Evolutionary conservation across 1,140 invertebrate genomes (phyloP), one percentile per base, ranked within the genome.

Genomic region (Scaptomyza hsui): DNA sequence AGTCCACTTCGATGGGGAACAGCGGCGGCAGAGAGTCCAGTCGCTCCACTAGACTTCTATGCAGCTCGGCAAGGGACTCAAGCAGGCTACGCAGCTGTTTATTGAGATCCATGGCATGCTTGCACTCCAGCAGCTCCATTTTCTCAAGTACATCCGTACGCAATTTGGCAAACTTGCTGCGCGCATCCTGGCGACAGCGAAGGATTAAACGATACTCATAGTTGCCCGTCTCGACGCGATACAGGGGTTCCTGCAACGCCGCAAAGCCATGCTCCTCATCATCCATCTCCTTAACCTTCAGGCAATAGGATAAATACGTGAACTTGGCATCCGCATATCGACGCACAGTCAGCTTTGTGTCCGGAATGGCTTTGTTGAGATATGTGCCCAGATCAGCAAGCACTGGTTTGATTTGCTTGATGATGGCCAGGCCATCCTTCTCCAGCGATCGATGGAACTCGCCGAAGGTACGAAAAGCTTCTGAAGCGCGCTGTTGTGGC

Each of bases 241-340:
- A 99, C 12, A 99, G 92, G 0, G 98, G 98, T 91, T 99, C 98
- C 89, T 99, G 97, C n/a, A 99, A 90, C 0, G 97, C 95, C 29
- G 96, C 95, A 91, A 98, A 99, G 59, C 95, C 96, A 75, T 98
- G 97, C 89, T 99, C 98, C 91, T 99, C 98, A 92, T 99, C 99
- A 88, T 99, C 98, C 96, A 99, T 97, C 93, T 99, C 99, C 91
- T 97, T 97, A 0, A 97, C 96, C 93, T 99, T 99, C 39, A 99
- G 92, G 91, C 98, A 99, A 92, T 99, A 99, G 0, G 98, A 99
- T 15, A 99, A 92, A 92, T 99, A 99, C 91, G 99, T 98, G 92
- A 99, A 99, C 92, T 99, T 99, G 0, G 96, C 96, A 93, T 99
- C 98, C 0, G 97, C 97, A 92, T 99, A 99, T 90, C 99, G 99